These are phyloP conservation scores for Zophobas morio DNA, from an alignment of 1,140 invertebrate species.

Conservation along the genomic window DNA sequence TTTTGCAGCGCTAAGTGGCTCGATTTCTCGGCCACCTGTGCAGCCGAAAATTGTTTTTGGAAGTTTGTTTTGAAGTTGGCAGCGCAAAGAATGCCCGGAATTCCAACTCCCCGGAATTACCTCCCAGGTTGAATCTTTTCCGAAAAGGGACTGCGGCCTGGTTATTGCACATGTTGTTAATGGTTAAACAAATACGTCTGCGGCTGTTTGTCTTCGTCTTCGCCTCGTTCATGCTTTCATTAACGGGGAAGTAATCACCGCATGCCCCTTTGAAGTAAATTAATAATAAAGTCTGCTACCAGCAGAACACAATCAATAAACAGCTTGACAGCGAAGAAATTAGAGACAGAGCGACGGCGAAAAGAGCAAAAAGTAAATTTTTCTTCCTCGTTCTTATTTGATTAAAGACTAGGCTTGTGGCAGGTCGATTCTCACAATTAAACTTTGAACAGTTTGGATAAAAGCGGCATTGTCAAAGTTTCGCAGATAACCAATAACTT, in stretches of 20 bases:
- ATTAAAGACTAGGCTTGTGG: slow-evolving; percentile 7
- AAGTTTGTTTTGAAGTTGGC: too few species aligned
- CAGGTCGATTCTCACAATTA: slow-evolving; percentile 30
- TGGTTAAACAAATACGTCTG: slow-evolving; percentile 1
- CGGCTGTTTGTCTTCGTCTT: slow-evolving; percentile 7
- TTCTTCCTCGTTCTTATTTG: background rate
- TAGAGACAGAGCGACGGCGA: background rate
- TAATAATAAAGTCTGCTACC: slow-evolving; percentile 4
- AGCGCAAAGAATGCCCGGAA: too few species aligned
- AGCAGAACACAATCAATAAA: slow-evolving; percentile 9
- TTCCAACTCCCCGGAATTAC: too few species aligned
- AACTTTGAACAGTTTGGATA: slow-evolving; percentile 39
- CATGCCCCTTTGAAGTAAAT: slow-evolving; percentile 11
- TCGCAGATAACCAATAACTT: slow-evolving; percentile 32
- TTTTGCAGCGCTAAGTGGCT: too few species aligned
- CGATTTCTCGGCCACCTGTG: too few species aligned
- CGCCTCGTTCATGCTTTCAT: slow-evolving; percentile 7
- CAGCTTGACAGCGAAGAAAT: slow-evolving; percentile 5
- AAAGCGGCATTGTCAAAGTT: slow-evolving; percentile 32
- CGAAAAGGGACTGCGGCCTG: too few species aligned
- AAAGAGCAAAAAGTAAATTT: slow-evolving; percentile 2
- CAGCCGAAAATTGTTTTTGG: too few species aligned
- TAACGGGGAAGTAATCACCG: slow-evolving; percentile 10
- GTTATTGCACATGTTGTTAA: slow-evolving; percentile 4
- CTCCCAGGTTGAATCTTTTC: too few species aligned